Evolutionary conservation across 2,113 vertebrate genomes (phyloP).

Genomic region (Thryonomys swinderianus): DNA sequence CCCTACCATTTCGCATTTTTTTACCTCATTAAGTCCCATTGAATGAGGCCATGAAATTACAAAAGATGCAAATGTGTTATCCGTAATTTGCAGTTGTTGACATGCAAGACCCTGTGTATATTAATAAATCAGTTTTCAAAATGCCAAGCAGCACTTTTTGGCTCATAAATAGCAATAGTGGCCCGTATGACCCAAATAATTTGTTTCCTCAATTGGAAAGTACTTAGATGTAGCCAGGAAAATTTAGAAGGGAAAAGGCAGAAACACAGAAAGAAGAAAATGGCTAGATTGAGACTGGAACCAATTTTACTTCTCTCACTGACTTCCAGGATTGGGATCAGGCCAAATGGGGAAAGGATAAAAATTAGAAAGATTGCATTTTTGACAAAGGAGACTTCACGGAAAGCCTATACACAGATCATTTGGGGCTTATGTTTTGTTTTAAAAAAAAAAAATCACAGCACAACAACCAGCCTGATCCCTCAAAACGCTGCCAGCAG

Average conservation of each 20-base stretch:
- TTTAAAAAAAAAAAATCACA: constrained; percentile 66
- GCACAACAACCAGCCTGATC: constrained; percentile 72
- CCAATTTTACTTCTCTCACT: not conserved
- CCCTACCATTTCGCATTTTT: not conserved
- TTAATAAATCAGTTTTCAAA: constrained; percentile 82
- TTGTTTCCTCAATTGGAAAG: constrained; percentile 66
- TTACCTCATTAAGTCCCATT: constrained; percentile 66
- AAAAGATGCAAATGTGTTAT: constrained; percentile 84
- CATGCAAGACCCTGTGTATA: constrained; percentile 72
- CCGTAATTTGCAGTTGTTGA: constrained; percentile 84
- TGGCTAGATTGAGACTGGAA: not conserved
- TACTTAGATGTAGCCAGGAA: constrained; percentile 67
- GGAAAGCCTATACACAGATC: constrained; percentile 66
- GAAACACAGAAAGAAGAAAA: not conserved
- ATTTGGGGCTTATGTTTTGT: constrained; percentile 78
- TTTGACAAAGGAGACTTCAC: constrained; percentile 54
- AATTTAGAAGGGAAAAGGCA: constrained; percentile 38
- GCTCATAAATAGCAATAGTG: constrained; percentile 78
- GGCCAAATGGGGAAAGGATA: constrained; percentile 57
- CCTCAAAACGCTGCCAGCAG: constrained; percentile 86
- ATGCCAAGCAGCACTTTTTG: constrained; percentile 72
- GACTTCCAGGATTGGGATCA: constrained; percentile 69
- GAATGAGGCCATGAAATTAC: constrained; percentile 82
- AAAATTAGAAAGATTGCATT: constrained; percentile 61
- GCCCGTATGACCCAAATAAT: constrained; percentile 73